phyloP scores from a whole-genome alignment of 2,888 invertebrate genomes.

The Chirona hameri region DNA sequence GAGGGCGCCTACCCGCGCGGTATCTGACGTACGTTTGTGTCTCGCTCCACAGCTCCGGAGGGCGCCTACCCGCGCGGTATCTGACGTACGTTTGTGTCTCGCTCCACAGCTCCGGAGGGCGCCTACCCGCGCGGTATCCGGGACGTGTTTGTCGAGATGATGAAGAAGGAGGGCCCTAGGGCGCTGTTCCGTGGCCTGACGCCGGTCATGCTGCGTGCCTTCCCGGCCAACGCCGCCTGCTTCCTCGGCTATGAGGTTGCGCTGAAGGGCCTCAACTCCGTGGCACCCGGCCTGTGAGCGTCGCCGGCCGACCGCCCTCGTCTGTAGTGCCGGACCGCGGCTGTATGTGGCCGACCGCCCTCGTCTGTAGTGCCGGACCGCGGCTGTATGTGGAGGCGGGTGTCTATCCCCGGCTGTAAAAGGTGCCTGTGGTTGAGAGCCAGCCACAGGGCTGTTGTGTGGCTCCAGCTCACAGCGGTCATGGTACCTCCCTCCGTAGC shows the following conservation, averaged over 20 bases:
- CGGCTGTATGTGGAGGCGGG: background rate
- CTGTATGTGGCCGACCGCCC: background rate
- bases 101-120: slow-evolving; percentile 79
- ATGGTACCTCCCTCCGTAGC: slow-evolving; percentile 59
- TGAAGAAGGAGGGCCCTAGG: slow-evolving; percentile 80
- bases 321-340: background rate
- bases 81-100: background rate
- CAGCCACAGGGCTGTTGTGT: slow-evolving; percentile 72
- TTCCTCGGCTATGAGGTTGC: slow-evolving; percentile 94
- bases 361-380: background rate
- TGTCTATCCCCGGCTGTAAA: background rate
- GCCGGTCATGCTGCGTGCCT: slow-evolving; percentile 95
- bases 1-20: too few species aligned
- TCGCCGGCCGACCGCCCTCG: background rate
- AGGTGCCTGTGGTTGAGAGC: too few species aligned
- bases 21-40: slow-evolving; percentile 58
- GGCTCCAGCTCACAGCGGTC: slow-evolving; percentile 94
- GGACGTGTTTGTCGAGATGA: slow-evolving; percentile 80
- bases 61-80: too few species aligned
- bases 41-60: too few species aligned
- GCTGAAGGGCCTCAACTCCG: slow-evolving; percentile 64
- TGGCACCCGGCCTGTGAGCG: slow-evolving; percentile 52
- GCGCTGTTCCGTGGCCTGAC: slow-evolving; percentile 93
- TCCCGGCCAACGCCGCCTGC: slow-evolving; percentile 98
- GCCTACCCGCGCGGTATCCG: slow-evolving; percentile 86